phyloP scores from a whole-genome alignment of 1,140 invertebrate genomes.

The Drosophila orena region DNA sequence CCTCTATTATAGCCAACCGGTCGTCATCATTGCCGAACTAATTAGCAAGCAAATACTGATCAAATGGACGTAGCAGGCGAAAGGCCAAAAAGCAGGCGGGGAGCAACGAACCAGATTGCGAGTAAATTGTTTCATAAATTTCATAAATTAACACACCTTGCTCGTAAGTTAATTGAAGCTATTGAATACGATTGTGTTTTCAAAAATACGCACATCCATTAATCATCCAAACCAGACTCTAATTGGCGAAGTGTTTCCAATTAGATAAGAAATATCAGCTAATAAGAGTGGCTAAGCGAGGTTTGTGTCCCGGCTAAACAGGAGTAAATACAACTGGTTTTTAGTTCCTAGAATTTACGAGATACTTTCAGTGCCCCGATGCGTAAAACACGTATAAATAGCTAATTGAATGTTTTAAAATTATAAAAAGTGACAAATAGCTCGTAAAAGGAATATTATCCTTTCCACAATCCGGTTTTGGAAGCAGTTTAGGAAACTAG shows the following conservation, averaged over 20 bases:
- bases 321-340: not conserved
- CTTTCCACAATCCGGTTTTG: not conserved
- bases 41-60: slow-evolving; percentile 53
- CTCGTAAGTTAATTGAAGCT: slow-evolving; percentile 44
- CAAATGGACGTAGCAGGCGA: slow-evolving; percentile 1
- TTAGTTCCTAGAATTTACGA: not conserved
- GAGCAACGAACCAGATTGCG: slow-evolving; percentile 5
- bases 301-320: slow-evolving; percentile 6
- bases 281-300: not conserved
- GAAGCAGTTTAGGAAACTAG: not conserved
- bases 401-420: too few relatives aligned
- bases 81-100: not conserved
- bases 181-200: slow-evolving; percentile 19
- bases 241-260: slow-evolving; percentile 39
- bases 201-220: slow-evolving; percentile 26
- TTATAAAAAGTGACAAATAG: too few relatives aligned
- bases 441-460: not conserved
- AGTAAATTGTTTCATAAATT: slow-evolving; percentile 17
- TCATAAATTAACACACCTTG: slow-evolving; percentile 34
- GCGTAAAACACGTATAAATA: too few relatives aligned
- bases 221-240: slow-evolving; percentile 29
- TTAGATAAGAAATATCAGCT: slow-evolving; percentile 7
- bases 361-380: too few relatives aligned
- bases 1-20: slow-evolving; percentile 35
- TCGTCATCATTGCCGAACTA: slow-evolving; percentile 23